Conservation (phyloP, 2,797 vertebrate species). For the Peromyscus attwateri region DNA sequence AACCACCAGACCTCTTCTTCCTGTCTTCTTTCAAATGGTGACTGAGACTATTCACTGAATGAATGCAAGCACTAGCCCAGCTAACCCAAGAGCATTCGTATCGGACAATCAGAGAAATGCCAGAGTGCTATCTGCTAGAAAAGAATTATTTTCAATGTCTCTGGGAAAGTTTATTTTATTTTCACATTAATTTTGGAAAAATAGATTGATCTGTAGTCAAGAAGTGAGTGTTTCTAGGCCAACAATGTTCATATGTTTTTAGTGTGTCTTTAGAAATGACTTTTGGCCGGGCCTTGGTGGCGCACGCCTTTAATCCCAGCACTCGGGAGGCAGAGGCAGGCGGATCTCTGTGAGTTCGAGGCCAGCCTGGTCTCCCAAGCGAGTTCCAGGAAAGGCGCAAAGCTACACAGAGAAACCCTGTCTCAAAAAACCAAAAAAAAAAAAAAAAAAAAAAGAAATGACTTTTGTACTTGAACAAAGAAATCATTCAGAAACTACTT, state of each 20-base stretch:
- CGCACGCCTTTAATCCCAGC: too few relatives aligned
- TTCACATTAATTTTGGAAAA: constrained; percentile 34
- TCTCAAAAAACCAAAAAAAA: too few relatives aligned
- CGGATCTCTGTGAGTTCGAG: too few relatives aligned
- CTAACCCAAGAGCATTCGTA: not conserved
- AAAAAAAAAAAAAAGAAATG: too few relatives aligned
- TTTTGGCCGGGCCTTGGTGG: too few relatives aligned
- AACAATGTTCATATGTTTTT: not conserved
- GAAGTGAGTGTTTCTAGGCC: not conserved
- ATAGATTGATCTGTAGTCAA: constrained; percentile 10
- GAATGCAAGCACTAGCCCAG: not conserved
- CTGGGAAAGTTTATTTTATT: constrained; percentile 46
- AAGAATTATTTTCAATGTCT: not conserved
- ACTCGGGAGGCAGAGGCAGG: too few relatives aligned
- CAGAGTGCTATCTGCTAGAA: not conserved
- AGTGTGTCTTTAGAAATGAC: not conserved
- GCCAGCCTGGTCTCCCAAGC: too few relatives aligned
- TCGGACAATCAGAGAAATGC: not conserved
- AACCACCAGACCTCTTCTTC: not conserved
- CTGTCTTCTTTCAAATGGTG: not conserved
- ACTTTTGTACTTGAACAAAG: constrained; percentile 22
- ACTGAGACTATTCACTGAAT: not conserved
- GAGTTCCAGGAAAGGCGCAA: too few relatives aligned
- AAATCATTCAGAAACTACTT: not conserved
- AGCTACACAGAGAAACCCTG: too few relatives aligned